Base-by-base conservation (phyloP, 1,140 invertebrate genomes). In the Eciton burchellii region DNA sequence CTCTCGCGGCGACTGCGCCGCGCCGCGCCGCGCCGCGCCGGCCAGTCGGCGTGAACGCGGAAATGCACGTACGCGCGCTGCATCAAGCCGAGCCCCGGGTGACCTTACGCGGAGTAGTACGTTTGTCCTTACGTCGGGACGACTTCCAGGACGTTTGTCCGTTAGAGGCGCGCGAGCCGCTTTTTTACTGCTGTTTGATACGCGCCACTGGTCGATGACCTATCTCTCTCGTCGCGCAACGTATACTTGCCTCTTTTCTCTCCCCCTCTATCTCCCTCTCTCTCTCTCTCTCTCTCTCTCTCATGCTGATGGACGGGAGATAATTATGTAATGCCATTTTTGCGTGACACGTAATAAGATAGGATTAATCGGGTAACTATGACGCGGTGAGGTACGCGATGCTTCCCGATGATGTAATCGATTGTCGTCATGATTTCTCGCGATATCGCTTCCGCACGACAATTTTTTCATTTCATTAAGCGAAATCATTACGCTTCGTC, bases 41-140 rank as follows among this genome's bases (percentile, higher is more conserved):
- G 35, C 65, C 68, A n/a, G 66, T 52, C 81, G 63, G 82, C 85
- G 85, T 84, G 86, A 88, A 88, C 86, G 86, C 86, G 86, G 86
- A 88, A 88, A 88, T 88, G 82, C 82, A 76, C 49, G 35, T 71
- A 57, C 35, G 62, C 54, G 45, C 16, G 81, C 16, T 11, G 26
- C 84, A 41, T 63, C 62, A 83, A 77, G 74, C 49, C 29, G n/a
- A 45, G 70, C 62, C 54, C 63, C 47, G 56, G 52, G 26, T 88
- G 85, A 88, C 86, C 83, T 77, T 72, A 77, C 82, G 76, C 54
- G 77, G 65, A 81, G 72, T 84, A 72, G 82, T 82, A 72, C 79
- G 84, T 86, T 86, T 86, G 85, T 86, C 85, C 82, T 85, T 86
- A 86, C 41, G 63, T 72, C 73, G 43, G 29, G 24, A 62, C 41